phyloP scores from a whole-genome alignment of 2,113 vertebrate genomes.

The Hassar affinis region DNA sequence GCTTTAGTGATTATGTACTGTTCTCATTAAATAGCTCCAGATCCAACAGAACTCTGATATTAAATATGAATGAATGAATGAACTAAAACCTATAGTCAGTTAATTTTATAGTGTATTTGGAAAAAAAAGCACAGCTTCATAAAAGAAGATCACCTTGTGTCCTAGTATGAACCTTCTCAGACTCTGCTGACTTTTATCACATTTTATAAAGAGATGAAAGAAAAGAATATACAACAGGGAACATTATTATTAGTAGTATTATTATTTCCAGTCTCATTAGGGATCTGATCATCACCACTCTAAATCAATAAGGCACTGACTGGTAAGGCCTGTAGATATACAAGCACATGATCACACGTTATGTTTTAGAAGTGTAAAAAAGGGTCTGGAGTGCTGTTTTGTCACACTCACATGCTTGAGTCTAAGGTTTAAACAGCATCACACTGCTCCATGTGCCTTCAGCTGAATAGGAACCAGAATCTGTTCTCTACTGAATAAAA shows the following conservation, averaged over 20 bases:
- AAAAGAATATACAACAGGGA: not conserved
- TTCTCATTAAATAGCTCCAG: not conserved
- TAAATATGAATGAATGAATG: not conserved
- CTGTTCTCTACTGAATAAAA: slow-evolving; percentile 31
- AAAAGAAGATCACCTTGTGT: not conserved
- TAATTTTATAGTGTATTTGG: not conserved
- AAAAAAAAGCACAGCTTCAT: not conserved
- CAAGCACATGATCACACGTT: not conserved
- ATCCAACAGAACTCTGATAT: not conserved
- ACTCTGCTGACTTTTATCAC: not conserved
- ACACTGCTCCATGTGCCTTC: not conserved
- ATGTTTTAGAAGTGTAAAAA: not conserved
- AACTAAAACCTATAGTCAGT: no score
- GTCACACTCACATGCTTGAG: not conserved
- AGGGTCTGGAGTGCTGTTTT: not conserved
- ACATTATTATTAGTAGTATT: not conserved
- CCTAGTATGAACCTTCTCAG: not conserved
- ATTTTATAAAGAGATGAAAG: not conserved
- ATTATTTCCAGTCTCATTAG: not conserved
- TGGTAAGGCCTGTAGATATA: not conserved
- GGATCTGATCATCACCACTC: not conserved
- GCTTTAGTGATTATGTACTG: not conserved
- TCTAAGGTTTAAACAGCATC: not conserved
- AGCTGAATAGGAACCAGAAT: not conserved
- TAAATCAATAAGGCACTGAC: not conserved